Conservation (phyloP, 2,113 vertebrate species). For the Gambusia holbrooki region DNA sequence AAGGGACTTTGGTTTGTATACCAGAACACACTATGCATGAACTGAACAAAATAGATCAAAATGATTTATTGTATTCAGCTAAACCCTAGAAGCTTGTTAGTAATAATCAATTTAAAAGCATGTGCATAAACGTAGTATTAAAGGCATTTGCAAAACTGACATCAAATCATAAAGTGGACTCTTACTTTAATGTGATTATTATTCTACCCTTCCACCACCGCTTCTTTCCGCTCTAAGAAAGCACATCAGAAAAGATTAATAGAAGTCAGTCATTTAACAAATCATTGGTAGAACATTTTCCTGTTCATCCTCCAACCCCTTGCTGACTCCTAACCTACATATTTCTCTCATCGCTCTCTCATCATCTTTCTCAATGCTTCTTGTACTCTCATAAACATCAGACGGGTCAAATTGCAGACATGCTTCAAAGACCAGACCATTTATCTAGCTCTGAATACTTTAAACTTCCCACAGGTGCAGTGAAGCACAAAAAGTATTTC, state of each 20-base stretch:
- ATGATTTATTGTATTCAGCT: neutral
- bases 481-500: conserved; percentile 60
- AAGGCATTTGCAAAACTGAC: neutral
- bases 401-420: conserved; percentile 53
- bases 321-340: conserved; percentile 31
- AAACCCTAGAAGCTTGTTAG: neutral
- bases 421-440: conserved; percentile 51
- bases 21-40: neutral
- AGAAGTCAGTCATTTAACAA: conserved; percentile 68
- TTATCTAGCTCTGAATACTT: conserved; percentile 64
- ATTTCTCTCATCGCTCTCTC: conserved; percentile 29
- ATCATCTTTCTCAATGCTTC: conserved; percentile 7
- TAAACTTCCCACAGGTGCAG: conserved; percentile 67
- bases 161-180: neutral
- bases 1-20: too few species aligned
- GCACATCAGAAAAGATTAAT: conserved; percentile 69
- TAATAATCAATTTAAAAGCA: neutral
- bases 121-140: neutral
- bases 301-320: conserved; percentile 59
- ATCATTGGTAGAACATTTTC: conserved; percentile 64
- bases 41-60: neutral
- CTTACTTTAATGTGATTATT: neutral
- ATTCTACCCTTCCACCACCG: conserved; percentile 30
- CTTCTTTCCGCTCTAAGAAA: conserved; percentile 31
- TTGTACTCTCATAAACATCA: conserved; percentile 54